Evolutionary conservation across 2,797 vertebrate species (phyloP).

Genomic region (Carduelis carduelis): DNA sequence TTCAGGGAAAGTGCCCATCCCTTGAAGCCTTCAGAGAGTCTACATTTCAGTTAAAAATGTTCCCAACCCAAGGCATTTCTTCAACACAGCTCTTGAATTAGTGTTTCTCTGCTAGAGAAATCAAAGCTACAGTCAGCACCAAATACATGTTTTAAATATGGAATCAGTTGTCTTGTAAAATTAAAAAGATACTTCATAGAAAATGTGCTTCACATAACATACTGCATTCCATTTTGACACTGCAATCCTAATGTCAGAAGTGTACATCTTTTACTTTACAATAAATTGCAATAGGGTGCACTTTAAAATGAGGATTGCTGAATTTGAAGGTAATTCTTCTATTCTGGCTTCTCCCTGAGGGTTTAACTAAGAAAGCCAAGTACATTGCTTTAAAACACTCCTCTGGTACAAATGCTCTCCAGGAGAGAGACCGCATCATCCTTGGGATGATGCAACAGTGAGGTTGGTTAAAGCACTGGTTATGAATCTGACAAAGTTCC

Average conservation of each 20-base stretch:
- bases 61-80: neutral
- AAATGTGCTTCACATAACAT: neutral
- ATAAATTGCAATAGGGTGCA: neutral
- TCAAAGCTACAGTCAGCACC: neutral
- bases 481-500: neutral
- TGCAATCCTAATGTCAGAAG: neutral
- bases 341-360: neutral
- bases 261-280: neutral
- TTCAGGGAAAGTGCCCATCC: neutral
- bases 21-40: neutral
- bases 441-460: neutral
- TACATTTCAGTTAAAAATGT: neutral
- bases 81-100: neutral
- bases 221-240: neutral
- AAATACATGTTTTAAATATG: neutral
- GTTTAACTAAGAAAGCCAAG: neutral
- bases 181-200: neutral
- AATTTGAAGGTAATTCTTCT: neutral
- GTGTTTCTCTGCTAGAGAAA: neutral
- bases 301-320: neutral
- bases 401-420: neutral
- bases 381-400: neutral
- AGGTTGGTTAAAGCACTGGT: neutral
- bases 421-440: neutral
- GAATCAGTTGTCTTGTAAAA: neutral